Conservation (phyloP, 2,113 vertebrate genomes). For the Eulacestoma nigropectus region DNA sequence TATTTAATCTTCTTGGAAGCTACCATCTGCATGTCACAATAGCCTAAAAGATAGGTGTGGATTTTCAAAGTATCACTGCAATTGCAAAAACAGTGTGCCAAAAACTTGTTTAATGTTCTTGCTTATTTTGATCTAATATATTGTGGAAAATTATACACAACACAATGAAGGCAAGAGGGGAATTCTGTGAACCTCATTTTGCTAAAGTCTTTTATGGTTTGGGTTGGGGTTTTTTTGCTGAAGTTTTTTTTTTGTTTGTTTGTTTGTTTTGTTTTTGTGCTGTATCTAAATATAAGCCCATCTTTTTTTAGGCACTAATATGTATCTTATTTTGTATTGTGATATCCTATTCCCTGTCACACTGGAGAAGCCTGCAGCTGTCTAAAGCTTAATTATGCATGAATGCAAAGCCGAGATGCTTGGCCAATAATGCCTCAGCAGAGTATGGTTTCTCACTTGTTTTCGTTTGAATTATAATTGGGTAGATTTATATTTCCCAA, state of each 20-base stretch:
- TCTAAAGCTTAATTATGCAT: slow-evolving; percentile 77
- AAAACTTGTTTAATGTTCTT: slow-evolving; percentile 24
- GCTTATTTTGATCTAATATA: slow-evolving; percentile 37
- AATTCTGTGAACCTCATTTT: slow-evolving; percentile 11
- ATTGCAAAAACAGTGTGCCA: not conserved
- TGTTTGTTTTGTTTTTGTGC: not conserved
- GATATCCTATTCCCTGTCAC: slow-evolving; percentile 48
- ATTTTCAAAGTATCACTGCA: slow-evolving; percentile 6
- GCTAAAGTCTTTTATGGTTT: not conserved
- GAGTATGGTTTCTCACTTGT: slow-evolving; percentile 60
- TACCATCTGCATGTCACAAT: not conserved
- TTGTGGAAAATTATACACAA: not conserved
- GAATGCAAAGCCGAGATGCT: slow-evolving; percentile 73
- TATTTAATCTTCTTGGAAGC: slow-evolving; percentile 55
- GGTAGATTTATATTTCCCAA: slow-evolving; percentile 69
- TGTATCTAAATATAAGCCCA: slow-evolving; percentile 46
- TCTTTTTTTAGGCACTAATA: slow-evolving; percentile 29
- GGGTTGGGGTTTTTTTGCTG: not conserved
- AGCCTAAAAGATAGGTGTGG: not conserved
- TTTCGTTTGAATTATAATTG: slow-evolving; percentile 73
- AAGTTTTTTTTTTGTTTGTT: slow-evolving; percentile 4
- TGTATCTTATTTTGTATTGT: slow-evolving; percentile 56
- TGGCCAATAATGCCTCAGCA: slow-evolving; percentile 57
- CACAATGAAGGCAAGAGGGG: not conserved
- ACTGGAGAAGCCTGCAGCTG: slow-evolving; percentile 71